A percentile compares a stretch with the other conserved stretches of the same genome.
Evolutionary conservation across 2,797 vertebrate genomes (phyloP).

Genomic region (Eutrigla gurnardus): DNA sequence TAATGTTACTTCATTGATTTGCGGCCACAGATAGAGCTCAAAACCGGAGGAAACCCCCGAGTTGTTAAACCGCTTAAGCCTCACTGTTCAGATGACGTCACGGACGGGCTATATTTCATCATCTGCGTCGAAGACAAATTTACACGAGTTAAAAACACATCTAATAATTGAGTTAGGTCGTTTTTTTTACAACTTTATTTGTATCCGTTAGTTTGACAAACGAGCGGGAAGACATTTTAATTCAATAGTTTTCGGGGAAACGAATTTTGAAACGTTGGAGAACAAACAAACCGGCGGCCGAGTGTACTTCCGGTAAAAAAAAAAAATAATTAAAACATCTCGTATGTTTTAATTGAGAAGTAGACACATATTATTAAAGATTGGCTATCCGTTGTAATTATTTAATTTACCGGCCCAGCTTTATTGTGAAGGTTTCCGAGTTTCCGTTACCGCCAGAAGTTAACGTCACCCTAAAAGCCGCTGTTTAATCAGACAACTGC

Average conservation of each 20-base stretch:
- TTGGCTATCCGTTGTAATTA: rapidly evolving
- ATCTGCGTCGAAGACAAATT: background rate
- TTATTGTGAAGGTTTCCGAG: constrained; percentile 22
- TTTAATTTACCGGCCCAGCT: background rate
- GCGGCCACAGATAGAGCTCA: background rate
- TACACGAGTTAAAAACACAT: no score
- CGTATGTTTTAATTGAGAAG: no score
- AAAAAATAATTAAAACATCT: no score
- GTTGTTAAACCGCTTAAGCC: background rate
- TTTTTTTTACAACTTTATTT: background rate
- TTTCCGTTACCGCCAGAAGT: background rate
- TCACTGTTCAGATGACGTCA: constrained; percentile 30
- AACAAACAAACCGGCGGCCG: background rate
- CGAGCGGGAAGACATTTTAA: rapidly evolving
- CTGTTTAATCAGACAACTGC: no score
- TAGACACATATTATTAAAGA: background rate
- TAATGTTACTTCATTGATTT: constrained; percentile 6
- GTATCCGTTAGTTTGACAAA: background rate
- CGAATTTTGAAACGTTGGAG: background rate
- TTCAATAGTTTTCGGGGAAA: background rate
- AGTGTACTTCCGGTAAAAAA: background rate
- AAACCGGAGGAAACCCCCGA: background rate
- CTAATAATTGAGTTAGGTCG: rapidly evolving
- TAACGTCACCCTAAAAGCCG: no score
- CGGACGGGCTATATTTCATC: constrained; percentile 37